A percentile compares a stretch with the other conserved stretches of the same genome.
Conservation (phyloP, 2,797 vertebrate species). For the Cirrhinus molitorella region DNA sequence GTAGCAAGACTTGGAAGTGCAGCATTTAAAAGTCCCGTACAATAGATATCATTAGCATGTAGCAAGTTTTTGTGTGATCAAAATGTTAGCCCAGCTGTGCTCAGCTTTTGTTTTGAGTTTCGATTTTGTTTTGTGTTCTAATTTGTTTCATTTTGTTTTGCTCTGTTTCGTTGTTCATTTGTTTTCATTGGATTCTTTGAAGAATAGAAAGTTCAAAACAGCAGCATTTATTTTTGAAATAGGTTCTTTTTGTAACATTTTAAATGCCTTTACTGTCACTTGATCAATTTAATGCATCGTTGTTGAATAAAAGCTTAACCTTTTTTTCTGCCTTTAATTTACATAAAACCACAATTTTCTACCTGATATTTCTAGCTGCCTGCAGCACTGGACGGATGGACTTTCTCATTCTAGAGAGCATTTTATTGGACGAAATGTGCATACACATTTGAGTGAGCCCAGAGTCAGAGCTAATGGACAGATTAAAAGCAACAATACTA, state of each 20-base stretch:
- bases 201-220: no score
- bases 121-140: neutral
- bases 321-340: neutral
- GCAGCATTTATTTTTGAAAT: neutral
- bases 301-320: neutral
- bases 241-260: neutral
- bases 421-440: neutral
- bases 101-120: neutral
- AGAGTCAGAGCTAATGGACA: neutral
- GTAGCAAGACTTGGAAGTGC: neutral
- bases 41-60: neutral
- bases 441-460: neutral
- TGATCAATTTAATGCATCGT: no score
- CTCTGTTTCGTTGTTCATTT: neutral
- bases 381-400: no score
- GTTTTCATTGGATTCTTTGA: no score
- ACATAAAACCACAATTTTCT: neutral
- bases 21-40: neutral
- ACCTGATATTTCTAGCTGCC: no score
- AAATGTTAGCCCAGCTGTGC: neutral
- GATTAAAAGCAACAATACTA: neutral
- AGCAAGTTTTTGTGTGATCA: neutral
- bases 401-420: neutral
- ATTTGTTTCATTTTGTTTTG: no score
- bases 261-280: neutral